These are phyloP conservation scores for Ptilonorhynchus violaceus DNA, from an alignment of 2,113 vertebrate genomes.

Conservation along the genomic window DNA sequence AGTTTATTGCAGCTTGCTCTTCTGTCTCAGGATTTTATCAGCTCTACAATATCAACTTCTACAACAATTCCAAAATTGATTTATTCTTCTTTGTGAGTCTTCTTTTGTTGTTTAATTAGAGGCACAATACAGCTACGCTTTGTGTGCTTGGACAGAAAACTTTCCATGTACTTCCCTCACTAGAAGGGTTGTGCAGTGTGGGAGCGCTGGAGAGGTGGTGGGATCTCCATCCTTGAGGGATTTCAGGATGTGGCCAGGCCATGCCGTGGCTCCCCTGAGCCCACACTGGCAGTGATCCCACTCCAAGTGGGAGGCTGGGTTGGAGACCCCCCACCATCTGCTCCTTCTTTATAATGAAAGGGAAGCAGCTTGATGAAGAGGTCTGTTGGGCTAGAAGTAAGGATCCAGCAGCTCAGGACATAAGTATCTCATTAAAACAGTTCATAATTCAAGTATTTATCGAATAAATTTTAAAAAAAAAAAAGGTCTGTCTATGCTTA, in stretches of 20 bases:
- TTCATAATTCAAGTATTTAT: not conserved
- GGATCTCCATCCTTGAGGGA: not conserved
- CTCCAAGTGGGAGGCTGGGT: not conserved
- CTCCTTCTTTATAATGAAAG: not conserved
- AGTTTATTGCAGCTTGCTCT: not conserved
- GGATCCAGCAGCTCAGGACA: not conserved
- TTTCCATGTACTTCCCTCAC: not conserved
- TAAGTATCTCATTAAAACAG: not conserved
- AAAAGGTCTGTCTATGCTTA: not conserved
- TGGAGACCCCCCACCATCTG: not conserved
- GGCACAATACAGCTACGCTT: accelerated
- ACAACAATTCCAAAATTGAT: not conserved
- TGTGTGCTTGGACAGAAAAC: not conserved
- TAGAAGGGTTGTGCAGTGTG: accelerated
- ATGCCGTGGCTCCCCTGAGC: not conserved
- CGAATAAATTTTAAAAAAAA: not conserved
- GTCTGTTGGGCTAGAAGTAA: not conserved
- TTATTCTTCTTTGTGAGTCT: not conserved
- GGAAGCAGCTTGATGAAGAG: not conserved
- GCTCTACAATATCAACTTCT: not conserved
- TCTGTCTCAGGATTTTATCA: not conserved
- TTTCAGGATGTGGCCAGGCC: not conserved
- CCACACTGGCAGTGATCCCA: accelerated
- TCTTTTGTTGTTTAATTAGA: not conserved
- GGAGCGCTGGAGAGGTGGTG: not conserved